Percentiles rank a stretch among this genome's conserved stretches.
phyloP scores from a whole-genome alignment of 2,888 invertebrate genomes.

The Portevinia maculata region DNA sequence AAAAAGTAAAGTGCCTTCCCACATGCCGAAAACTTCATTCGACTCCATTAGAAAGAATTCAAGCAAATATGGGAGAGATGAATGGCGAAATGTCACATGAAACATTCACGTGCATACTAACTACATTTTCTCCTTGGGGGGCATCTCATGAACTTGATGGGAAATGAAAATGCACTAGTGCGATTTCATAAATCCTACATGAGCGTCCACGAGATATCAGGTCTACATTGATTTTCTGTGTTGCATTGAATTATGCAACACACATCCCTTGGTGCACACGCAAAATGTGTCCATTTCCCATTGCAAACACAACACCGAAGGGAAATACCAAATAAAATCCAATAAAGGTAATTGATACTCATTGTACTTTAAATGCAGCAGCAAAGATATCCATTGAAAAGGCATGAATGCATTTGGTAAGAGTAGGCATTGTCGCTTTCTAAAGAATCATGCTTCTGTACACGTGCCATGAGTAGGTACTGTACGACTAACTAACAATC shows the following conservation, averaged over 20 bases:
- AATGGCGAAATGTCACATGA: too few relatives aligned
- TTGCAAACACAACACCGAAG: conserved; percentile 34
- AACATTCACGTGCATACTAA: too few relatives aligned
- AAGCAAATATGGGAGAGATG: too few relatives aligned
- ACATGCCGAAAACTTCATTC: too few relatives aligned
- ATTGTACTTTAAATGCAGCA: conserved; percentile 28
- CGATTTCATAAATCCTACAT: conserved; percentile 3
- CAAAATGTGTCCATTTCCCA: conserved; percentile 17
- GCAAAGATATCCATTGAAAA: neutral
- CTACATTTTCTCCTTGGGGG: neutral
- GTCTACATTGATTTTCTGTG: neutral
- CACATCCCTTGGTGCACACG: neutral
- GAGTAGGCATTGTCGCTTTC: conserved; percentile 14
- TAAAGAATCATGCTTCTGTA: conserved; percentile 25
- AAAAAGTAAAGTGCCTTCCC: too few relatives aligned
- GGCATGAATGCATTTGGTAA: conserved; percentile 6
- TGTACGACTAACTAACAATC: neutral
- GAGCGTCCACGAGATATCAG: neutral
- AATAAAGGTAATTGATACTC: conserved; percentile 59
- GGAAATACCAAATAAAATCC: conserved; percentile 44
- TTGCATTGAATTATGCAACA: conserved; percentile 26
- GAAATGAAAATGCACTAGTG: neutral
- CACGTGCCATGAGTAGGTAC: conserved; percentile 33
- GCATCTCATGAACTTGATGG: neutral
- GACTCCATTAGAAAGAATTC: too few relatives aligned